Conservation (phyloP, 2,797 vertebrate species). For the Neopelma chrysocephalum region DNA sequence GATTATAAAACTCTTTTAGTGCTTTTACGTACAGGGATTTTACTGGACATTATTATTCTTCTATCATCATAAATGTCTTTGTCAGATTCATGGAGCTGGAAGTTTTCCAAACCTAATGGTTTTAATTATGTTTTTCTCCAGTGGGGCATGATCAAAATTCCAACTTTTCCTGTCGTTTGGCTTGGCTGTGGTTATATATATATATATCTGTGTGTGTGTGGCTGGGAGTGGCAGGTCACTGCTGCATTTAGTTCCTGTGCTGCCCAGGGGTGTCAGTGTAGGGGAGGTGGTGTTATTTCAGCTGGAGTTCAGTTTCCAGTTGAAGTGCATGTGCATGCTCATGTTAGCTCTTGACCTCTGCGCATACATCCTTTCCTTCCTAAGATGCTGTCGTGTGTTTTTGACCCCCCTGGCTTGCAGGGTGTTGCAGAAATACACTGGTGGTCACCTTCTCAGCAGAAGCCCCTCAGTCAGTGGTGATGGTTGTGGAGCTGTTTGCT, state of each 20-base stretch:
- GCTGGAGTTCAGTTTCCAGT: neutral
- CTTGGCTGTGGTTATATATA: neutral
- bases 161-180: neutral
- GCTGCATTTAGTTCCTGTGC: neutral
- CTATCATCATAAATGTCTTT: slow-evolving; percentile 28
- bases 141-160: neutral
- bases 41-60: slow-evolving; percentile 38
- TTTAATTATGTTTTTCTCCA: slow-evolving; percentile 37
- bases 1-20: slow-evolving; percentile 14
- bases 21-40: slow-evolving; percentile 21
- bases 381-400: neutral
- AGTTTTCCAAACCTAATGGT: neutral
- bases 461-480: neutral
- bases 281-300: neutral
- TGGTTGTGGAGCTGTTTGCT: neutral
- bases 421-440: neutral
- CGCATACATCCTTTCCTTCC: neutral
- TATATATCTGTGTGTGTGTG: neutral
- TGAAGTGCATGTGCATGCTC: neutral
- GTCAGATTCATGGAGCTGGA: slow-evolving; percentile 37
- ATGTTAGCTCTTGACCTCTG: neutral
- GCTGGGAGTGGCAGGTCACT: neutral
- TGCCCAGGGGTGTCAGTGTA: neutral
- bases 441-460: neutral
- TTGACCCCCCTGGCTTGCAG: neutral